These are phyloP conservation scores for Sylvilagus floridanus DNA, from an alignment of 2,797 vertebrate species.

Conservation along the genomic window DNA sequence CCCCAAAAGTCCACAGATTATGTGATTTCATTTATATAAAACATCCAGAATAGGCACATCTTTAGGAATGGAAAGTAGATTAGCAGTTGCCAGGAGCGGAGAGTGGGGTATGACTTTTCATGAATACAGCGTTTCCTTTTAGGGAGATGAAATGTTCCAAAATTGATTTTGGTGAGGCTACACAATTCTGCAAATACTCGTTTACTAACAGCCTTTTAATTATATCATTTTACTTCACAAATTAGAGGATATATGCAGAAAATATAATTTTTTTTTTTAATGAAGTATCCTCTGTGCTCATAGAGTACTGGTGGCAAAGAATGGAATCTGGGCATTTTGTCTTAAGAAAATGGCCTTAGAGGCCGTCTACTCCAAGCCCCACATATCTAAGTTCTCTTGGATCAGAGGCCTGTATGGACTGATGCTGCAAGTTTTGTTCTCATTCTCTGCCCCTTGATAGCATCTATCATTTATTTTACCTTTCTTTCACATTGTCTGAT, in stretches of 20 bases:
- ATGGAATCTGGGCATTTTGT: not conserved
- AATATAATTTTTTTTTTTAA: not conserved
- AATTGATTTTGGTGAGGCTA: not conserved
- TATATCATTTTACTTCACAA: conserved; percentile 16
- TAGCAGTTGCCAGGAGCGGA: not conserved
- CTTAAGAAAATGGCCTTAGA: not conserved
- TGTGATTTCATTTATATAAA: conserved; percentile 21
- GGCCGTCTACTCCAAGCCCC: not conserved
- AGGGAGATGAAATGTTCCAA: not conserved
- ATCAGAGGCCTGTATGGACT: not conserved
- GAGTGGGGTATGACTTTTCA: not conserved
- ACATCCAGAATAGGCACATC: not conserved
- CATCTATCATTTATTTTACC: not conserved
- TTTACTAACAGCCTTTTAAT: not conserved
- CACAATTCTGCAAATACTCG: not conserved
- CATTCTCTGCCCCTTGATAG: not conserved
- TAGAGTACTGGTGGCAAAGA: not conserved
- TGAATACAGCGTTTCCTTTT: not conserved
- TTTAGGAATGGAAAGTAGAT: not conserved
- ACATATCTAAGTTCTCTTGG: not conserved
- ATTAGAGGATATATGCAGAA: not conserved
- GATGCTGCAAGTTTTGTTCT: not conserved
- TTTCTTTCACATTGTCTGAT: not conserved
- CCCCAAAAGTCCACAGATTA: not conserved
- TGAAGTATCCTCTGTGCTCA: not conserved